Percentiles rank a stretch among this genome's conserved stretches.
Evolutionary conservation across 2,113 vertebrate genomes (phyloP).

Genomic region (Laterallus jamaicensis): DNA sequence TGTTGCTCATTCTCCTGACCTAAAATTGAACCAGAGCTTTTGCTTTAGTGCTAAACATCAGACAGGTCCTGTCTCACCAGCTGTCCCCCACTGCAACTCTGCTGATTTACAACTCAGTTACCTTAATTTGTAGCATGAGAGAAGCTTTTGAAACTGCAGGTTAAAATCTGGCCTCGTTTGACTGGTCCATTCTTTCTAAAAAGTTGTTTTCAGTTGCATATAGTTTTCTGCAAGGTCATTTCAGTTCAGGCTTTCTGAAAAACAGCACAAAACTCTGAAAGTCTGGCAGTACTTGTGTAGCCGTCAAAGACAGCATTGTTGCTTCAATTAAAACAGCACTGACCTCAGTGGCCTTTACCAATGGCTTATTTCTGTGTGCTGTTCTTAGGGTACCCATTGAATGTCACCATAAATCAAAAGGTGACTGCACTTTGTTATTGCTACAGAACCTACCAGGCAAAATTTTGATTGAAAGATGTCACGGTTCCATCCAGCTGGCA

Average conservation of each 20-base stretch:
- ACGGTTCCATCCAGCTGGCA: too few species aligned
- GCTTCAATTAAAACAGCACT: neutral
- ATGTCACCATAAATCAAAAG: neutral
- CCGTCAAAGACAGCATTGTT: conserved; percentile 33
- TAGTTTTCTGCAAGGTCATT: conserved; percentile 30
- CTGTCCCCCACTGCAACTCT: neutral
- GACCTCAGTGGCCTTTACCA: neutral
- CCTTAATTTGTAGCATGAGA: conserved; percentile 1
- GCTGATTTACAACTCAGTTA: neutral
- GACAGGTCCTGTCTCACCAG: neutral
- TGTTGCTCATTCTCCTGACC: neutral
- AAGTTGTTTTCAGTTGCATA: conserved; percentile 6
- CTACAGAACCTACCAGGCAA: neutral
- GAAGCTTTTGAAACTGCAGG: neutral
- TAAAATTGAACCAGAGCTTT: neutral
- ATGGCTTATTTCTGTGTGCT: neutral
- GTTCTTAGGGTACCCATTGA: neutral
- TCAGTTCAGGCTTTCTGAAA: conserved; percentile 17
- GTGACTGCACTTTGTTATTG: neutral
- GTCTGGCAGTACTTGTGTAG: neutral
- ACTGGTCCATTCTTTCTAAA: conserved; percentile 3
- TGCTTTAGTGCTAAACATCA: neutral
- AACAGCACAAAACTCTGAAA: neutral
- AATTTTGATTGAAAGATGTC: neutral
- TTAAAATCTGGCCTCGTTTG: neutral